Base-by-base conservation (phyloP, 2,888 invertebrate genomes). In the Alsophila aescularia region DNA sequence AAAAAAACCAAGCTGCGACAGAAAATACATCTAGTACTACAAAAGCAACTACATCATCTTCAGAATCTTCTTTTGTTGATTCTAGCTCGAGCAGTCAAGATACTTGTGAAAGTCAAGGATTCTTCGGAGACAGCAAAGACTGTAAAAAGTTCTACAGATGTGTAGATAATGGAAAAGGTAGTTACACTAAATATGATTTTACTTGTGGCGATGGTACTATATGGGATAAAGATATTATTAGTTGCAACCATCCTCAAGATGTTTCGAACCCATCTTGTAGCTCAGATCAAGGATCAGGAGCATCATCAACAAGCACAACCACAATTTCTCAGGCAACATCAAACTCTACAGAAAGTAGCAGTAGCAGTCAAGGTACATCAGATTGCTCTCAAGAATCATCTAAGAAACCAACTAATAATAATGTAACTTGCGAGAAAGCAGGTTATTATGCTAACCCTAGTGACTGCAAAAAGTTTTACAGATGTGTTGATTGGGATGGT, bases 81-180 rank as follows among this genome's bases (percentile, higher is more conserved):
- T 57, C 69, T 1, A 62, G 58, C 40, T 57, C 73, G 15, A 61
- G 60, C 15, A 67, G 72, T 18, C 68, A 78, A 52, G 73, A 81
- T 18, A 69, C 76, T 48, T 95, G 94, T 73, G 73, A 85, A 8
- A 78, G 81, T 14, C 93, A 93, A 76, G 95, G 95, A 5, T 95
- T 93, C 67, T 94, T 93, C 83, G 92, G 94, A 0, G 90, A 94
- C 72, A 93, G 93, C 2, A 85, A 90, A 36, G 72, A 91, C 53
- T 95, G 95, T 67, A 90, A 90, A 21, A 94, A 93, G 70, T 95
- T 95, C 77, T 94, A 95, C 70, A 92, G 95, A 34, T 95, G 95
- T 72, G 94, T 94, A 0, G 83, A 92, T 55, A 92, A 93, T 69
- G 93, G 93, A 32, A 93, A 93, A 54, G 93, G 93, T 12, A 92